Evolutionary conservation across 2,113 vertebrate genomes (phyloP), one percentile per base, ranked within the genome.

Genomic region (Pundamilia nyererei): DNA sequence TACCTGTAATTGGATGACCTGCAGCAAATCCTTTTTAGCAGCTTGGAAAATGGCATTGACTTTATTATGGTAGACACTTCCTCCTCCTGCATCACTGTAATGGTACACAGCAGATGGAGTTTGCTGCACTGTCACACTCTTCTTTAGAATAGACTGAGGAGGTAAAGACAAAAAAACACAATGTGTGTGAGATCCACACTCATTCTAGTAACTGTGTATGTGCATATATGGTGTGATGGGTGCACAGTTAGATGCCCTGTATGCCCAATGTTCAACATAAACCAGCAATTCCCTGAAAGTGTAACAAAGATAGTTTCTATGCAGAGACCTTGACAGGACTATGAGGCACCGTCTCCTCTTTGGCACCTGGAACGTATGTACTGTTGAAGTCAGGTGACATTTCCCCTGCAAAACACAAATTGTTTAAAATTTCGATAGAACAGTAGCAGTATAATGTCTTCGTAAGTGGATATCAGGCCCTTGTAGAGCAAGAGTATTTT

Each of bases 11-110:
- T 97, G 97, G 93, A 99, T 97, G 93, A 98, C 89, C 54, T 97
- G 96, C 6, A 98, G 95, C 82, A 99, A 95, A 91, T 99, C 98
- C 89, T 97, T 97, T 91, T 98, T 99, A 35, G 98, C 98, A 1
- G 98, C 98, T 84, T 97, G 97, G 7, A 99, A 96, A 31, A 99
- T 95, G 82, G 96, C 92, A 2, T 97, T 97, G 1, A 96, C 87
- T 87, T 96, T 97, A 87, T 93, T 96, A 21, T 95, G 83, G 6
- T 92, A 93, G 17, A 93, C 77, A 3, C 97, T 83, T 21, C 92
- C 93, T 56, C 90, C 93, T 65, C 89, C 92, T 3, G 88, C 56
- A 5, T 96, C 97, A 0, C 91, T 90, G 68, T 97, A 97, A 82
- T 95, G 97, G 89, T 97, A 96, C 85, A 98, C 94, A 0, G 96